A percentile compares a stretch with the other conserved stretches of the same genome.
Evolutionary conservation across 2,797 vertebrate species (phyloP).

Genomic region (Sebastiscus tertius): DNA sequence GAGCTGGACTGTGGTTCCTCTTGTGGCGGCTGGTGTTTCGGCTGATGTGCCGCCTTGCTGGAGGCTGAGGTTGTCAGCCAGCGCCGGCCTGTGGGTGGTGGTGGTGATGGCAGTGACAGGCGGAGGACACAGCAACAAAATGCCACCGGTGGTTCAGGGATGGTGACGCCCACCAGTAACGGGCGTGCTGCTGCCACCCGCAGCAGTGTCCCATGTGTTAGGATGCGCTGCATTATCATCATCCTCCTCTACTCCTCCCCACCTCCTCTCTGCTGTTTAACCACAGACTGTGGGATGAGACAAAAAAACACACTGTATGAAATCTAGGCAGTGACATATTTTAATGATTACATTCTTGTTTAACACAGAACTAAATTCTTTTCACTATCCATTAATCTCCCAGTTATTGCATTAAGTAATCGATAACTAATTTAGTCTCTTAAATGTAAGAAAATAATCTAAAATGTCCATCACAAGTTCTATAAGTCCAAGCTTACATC

Average conservation of each 20-base stretch:
- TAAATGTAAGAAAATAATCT: not conserved
- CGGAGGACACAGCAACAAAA: conserved; percentile 56
- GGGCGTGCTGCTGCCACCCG: conserved; percentile 65
- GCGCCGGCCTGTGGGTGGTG: conserved; percentile 22
- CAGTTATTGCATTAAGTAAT: not conserved
- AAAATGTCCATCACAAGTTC: not conserved
- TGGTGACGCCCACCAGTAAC: not conserved
- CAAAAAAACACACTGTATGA: not conserved
- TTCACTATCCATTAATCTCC: not conserved
- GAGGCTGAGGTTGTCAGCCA: conserved; percentile 79
- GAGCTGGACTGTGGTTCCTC: conserved; percentile 32
- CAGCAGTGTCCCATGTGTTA: conserved; percentile 70
- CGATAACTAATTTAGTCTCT: not conserved
- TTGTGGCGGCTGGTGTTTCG: conserved; percentile 55
- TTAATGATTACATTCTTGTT: not conserved
- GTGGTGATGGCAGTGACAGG: not conserved
- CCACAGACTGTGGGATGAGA: conserved; percentile 35
- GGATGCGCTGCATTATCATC: conserved; percentile 81
- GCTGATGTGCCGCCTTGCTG: conserved; percentile 72
- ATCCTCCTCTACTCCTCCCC: conserved; percentile 40
- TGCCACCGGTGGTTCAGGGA: conserved; percentile 2
- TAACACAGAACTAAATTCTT: too few species aligned
- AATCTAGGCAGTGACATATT: not conserved
- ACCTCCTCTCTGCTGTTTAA: conserved; percentile 29
- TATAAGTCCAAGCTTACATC: not conserved